Percentiles rank a stretch among this genome's conserved stretches.
Conservation (phyloP, 2,113 vertebrate species). For the Nerophis ophidion region DNA sequence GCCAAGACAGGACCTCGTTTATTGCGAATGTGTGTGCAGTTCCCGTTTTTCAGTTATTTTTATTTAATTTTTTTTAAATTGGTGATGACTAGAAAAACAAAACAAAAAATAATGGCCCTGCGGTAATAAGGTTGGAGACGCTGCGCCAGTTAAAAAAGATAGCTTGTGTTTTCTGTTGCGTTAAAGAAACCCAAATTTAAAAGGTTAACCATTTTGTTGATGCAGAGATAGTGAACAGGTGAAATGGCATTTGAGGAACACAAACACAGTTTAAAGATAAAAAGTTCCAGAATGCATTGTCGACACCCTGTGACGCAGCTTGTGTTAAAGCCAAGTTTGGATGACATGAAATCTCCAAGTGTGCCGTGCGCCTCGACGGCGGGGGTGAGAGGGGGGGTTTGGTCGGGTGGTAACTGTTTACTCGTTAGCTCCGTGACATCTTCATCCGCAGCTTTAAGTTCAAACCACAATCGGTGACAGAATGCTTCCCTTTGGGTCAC, state of each 20-base stretch:
- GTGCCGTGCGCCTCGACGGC: background rate
- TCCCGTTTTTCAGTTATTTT: background rate
- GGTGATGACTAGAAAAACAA: slow-evolving; percentile 1
- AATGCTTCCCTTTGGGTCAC: slow-evolving; percentile 31
- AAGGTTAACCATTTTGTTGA: slow-evolving; percentile 26
- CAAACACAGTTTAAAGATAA: slow-evolving; percentile 51
- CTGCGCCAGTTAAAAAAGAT: background rate
- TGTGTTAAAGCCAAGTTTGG: slow-evolving; percentile 37
- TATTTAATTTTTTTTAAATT: background rate
- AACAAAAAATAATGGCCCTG: slow-evolving; percentile 8
- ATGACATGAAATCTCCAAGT: background rate
- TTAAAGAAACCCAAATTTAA: slow-evolving; percentile 19
- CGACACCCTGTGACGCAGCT: slow-evolving; percentile 57
- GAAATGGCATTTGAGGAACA: slow-evolving; percentile 32
- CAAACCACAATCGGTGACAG: slow-evolving; percentile 34
- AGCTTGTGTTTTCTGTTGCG: slow-evolving; percentile 8
- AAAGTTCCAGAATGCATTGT: slow-evolving; percentile 36
- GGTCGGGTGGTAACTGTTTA: background rate
- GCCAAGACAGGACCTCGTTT: background rate
- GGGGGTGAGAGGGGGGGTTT: background rate
- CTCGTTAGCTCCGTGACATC: background rate
- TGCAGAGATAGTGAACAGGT: slow-evolving; percentile 23
- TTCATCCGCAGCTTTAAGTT: background rate
- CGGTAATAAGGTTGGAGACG: background rate
- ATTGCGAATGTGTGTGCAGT: background rate